phyloP scores from a whole-genome alignment of 2,888 invertebrate species.

The Cremastobaeus sp. region DNA sequence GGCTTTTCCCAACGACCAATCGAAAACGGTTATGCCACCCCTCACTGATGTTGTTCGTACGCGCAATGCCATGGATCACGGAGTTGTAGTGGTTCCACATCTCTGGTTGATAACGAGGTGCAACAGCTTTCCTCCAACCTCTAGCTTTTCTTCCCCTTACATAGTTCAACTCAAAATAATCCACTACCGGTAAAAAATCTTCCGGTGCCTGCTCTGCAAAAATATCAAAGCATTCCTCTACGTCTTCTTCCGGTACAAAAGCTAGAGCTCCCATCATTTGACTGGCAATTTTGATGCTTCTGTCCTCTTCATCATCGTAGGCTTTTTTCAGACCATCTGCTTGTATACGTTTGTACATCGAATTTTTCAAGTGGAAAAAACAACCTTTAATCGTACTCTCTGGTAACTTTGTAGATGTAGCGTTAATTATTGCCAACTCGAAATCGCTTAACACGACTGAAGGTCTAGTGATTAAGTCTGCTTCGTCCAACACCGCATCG shows the following conservation, averaged over 20 bases:
- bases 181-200: neutral
- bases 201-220: slow-evolving; percentile 6
- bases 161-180: slow-evolving; percentile 8
- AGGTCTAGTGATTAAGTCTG: neutral
- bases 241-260: neutral
- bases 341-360: neutral
- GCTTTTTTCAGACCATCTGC: neutral
- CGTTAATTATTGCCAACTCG: neutral
- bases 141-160: slow-evolving; percentile 14
- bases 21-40: slow-evolving; percentile 29
- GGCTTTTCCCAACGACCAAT: slow-evolving; percentile 23
- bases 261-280: slow-evolving; percentile 2
- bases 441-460: neutral
- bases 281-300: neutral
- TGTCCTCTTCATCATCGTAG: neutral
- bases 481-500: neutral
- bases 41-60: slow-evolving; percentile 27
- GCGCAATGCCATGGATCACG: neutral
- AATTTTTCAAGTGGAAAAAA: neutral
- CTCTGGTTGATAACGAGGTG: slow-evolving; percentile 1
- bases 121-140: slow-evolving; percentile 21
- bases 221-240: neutral
- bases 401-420: neutral
- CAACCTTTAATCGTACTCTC: neutral
- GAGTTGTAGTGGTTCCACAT: slow-evolving; percentile 21